Conservation (phyloP, 2,888 invertebrate species). For the Euzophera pinguis region DNA sequence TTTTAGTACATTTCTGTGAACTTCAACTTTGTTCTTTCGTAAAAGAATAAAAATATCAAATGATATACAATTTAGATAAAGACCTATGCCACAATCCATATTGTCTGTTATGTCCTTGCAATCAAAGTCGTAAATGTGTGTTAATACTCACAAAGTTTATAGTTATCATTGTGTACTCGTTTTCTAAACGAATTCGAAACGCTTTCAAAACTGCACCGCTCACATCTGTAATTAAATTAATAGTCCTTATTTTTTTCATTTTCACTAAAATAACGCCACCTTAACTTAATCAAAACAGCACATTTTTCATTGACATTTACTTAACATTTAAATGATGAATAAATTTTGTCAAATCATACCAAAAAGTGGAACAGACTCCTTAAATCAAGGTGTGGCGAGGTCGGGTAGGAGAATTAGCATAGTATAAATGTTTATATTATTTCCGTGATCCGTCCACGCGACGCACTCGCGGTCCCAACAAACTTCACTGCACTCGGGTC, state of each 20-base stretch:
- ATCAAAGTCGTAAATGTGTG: too few species aligned
- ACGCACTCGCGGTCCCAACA: conserved; percentile 36
- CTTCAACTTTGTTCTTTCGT: too few species aligned
- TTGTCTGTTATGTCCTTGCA: too few species aligned
- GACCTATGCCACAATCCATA: too few species aligned
- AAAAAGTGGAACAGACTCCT: conserved; percentile 66
- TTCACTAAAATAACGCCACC: neutral
- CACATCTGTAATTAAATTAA: conserved; percentile 66
- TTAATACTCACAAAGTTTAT: conserved; percentile 46
- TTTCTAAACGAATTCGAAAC: too few species aligned
- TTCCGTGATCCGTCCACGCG: conserved; percentile 33
- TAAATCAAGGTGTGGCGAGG: conserved; percentile 65
- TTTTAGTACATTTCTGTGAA: too few species aligned
- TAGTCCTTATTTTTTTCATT: neutral
- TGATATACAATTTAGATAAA: too few species aligned
- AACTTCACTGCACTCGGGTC: conserved; percentile 41
- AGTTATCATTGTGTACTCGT: conserved; percentile 30
- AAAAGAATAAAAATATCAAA: too few species aligned
- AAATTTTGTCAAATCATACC: conserved; percentile 66
- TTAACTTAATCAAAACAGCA: conserved; percentile 46
- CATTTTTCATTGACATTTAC: conserved; percentile 61
- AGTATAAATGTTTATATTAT: conserved; percentile 46
- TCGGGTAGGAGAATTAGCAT: conserved; percentile 60
- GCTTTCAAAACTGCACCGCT: conserved; percentile 3
- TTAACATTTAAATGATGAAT: conserved; percentile 70